Evolutionary conservation across 2,888 invertebrate genomes (phyloP).

Genomic region (Plebejus melissa): DNA sequence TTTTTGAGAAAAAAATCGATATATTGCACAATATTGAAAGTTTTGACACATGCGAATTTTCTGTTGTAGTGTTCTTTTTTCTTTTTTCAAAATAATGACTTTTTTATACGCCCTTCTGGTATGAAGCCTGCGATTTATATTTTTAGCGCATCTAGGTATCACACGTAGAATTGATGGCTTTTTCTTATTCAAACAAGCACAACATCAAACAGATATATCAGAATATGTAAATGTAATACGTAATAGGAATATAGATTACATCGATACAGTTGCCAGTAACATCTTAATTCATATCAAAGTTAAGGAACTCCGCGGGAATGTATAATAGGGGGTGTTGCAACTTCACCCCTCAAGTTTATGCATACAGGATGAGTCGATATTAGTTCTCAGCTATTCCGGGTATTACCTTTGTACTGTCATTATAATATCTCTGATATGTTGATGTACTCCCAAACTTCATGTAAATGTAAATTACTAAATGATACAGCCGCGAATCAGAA

Average conservation of each 20-base stretch:
- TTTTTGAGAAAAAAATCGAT: too few species aligned
- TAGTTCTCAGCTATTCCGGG: slow-evolving; percentile 51
- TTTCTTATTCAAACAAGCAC: not conserved
- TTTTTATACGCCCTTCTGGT: too few species aligned
- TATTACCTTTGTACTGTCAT: slow-evolving; percentile 61
- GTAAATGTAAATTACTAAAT: slow-evolving; percentile 40
- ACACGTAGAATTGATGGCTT: too few species aligned
- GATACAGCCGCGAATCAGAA: slow-evolving; percentile 29
- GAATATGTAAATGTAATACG: slow-evolving; percentile 2
- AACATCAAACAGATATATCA: slow-evolving; percentile 16
- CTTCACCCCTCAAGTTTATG: slow-evolving; percentile 52
- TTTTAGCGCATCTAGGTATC: too few species aligned
- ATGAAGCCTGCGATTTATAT: too few species aligned
- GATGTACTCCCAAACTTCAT: slow-evolving; percentile 43
- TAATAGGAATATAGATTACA: slow-evolving; percentile 11
- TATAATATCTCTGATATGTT: slow-evolving; percentile 63
- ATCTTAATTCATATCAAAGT: slow-evolving; percentile 34
- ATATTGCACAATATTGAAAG: too few species aligned
- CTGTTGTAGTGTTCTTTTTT: too few species aligned
- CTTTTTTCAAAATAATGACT: too few species aligned
- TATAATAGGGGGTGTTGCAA: slow-evolving; percentile 35
- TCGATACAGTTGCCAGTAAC: slow-evolving; percentile 21
- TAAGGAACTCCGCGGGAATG: slow-evolving; percentile 39
- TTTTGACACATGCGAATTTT: too few species aligned
- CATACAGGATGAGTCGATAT: slow-evolving; percentile 64